phyloP scores from a whole-genome alignment of 2,797 vertebrate genomes.

The Bradypus variegatus region DNA sequence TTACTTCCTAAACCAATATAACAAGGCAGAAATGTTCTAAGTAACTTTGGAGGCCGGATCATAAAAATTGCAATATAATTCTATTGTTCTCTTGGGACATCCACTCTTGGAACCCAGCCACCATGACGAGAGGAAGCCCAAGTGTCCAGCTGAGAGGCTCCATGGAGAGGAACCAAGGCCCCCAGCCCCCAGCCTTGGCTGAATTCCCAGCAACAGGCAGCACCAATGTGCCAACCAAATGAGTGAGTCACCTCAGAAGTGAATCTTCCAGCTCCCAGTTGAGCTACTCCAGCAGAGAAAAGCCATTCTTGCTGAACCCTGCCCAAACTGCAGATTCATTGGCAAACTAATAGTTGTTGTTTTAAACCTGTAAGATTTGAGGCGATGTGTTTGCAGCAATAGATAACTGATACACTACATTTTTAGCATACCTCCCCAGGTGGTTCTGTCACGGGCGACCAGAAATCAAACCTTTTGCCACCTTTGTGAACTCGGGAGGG shows the following conservation, averaged over 20 bases:
- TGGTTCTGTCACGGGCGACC: not conserved
- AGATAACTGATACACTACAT: not conserved
- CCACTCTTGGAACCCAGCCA: not conserved
- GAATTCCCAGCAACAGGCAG: not conserved
- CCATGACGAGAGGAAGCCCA: not conserved
- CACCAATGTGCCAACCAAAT: not conserved
- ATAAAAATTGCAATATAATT: not conserved
- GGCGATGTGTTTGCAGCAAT: not conserved
- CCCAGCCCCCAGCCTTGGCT: not conserved
- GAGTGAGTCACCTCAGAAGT: not conserved
- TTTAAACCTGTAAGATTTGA: not conserved
- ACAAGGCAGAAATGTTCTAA: not conserved
- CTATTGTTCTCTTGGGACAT: not conserved
- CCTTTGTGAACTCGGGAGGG: not conserved
- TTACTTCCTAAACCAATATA: not conserved
- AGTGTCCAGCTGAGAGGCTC: not conserved
- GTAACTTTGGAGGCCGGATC: not conserved
- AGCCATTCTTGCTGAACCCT: not conserved
- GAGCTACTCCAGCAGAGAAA: not conserved
- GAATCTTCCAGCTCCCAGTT: not conserved
- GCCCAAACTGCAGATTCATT: not conserved
- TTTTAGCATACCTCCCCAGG: not conserved
- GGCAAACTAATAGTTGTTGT: not conserved
- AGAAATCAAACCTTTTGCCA: not conserved
- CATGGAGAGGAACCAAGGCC: not conserved